A percentile compares a stretch with the other conserved stretches of the same genome.
phyloP scores from a whole-genome alignment of 2,113 vertebrate genomes.

The Gracilinanus agilis region DNA sequence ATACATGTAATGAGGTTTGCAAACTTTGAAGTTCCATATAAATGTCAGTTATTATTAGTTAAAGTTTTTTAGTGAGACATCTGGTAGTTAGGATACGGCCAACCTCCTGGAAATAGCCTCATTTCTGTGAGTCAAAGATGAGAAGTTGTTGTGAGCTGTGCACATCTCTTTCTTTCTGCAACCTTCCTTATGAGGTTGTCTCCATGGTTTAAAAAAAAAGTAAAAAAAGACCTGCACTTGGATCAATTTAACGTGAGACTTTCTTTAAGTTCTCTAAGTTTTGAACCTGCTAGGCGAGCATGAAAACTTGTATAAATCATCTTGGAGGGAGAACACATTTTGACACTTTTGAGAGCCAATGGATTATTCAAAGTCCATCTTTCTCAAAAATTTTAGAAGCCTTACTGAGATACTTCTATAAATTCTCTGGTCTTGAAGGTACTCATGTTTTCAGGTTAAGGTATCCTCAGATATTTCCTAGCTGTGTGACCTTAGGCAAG shows the following conservation, averaged over 20 bases:
- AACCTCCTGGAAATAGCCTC: neutral
- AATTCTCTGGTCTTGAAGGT: conserved; percentile 15
- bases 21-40: neutral
- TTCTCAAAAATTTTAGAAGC: conserved; percentile 37
- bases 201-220: neutral
- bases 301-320: neutral
- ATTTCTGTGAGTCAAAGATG: neutral
- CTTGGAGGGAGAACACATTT: conserved; percentile 41
- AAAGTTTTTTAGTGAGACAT: neutral
- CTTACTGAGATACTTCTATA: neutral
- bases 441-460: neutral
- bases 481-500: no score
- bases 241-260: neutral
- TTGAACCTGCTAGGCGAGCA: conserved; percentile 16
- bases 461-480: neutral
- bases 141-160: neutral
- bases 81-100: neutral
- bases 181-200: neutral
- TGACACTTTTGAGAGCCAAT: conserved; percentile 32
- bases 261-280: neutral
- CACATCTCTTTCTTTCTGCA: neutral
- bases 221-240: neutral
- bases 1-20: neutral
- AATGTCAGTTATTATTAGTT: neutral
- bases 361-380: conserved; percentile 39